phyloP scores from a whole-genome alignment of 2,888 invertebrate species.

The Argynnis bischoffii region DNA sequence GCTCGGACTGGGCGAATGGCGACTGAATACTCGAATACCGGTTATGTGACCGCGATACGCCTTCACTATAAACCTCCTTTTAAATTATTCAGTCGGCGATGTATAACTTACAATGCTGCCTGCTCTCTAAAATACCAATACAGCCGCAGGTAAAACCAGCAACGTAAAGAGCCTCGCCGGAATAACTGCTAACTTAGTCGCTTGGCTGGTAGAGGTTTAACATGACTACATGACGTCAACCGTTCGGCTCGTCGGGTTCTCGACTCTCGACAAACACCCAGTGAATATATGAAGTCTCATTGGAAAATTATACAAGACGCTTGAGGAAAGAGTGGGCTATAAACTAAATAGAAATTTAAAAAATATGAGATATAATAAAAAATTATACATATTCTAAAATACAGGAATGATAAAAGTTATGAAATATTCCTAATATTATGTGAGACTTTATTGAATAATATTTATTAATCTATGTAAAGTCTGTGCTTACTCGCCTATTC shows the following conservation, averaged over 20 bases:
- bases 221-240: constrained; percentile 79
- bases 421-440: no score
- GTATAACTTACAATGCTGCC: constrained; percentile 58
- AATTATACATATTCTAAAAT: not conserved
- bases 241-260: constrained; percentile 78
- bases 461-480: no score
- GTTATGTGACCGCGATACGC: constrained; percentile 81
- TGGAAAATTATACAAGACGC: constrained; percentile 65
- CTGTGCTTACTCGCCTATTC: no score
- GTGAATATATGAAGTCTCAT: constrained; percentile 66
- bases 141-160: constrained; percentile 48
- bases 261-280: constrained; percentile 75
- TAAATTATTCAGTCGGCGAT: constrained; percentile 44
- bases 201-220: constrained; percentile 62
- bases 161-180: constrained; percentile 50
- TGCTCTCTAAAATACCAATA: constrained; percentile 40
- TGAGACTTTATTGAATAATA: no score
- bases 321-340: constrained; percentile 55
- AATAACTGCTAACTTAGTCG: constrained; percentile 34
- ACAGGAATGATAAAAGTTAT: no score
- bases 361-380: not conserved
- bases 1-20: constrained; percentile 67
- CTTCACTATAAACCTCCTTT: constrained; percentile 58
- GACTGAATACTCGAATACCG: constrained; percentile 76
- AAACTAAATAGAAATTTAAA: not conserved